A percentile compares a stretch with the other conserved stretches of the same genome.
phyloP scores from a whole-genome alignment of 2,888 invertebrate genomes.

The Hirudinaria manillensis region DNA sequence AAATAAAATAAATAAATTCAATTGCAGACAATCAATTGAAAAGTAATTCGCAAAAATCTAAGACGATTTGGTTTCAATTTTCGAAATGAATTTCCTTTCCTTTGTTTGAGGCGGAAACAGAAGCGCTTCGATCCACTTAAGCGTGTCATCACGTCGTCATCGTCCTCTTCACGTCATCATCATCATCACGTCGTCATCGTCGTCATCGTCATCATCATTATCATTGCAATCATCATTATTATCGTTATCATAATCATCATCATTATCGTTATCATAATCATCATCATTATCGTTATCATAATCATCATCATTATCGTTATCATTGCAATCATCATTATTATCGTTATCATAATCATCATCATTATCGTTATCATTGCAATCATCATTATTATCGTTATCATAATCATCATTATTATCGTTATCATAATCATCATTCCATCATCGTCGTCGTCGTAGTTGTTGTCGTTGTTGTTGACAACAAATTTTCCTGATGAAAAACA shows the following conservation, averaged over 20 bases:
- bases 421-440: conserved; percentile 17
- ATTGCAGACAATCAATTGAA: too few species aligned
- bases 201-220: conserved; percentile 9
- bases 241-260: conserved; percentile 10
- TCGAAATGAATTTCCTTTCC: too few species aligned
- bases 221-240: conserved; percentile 2
- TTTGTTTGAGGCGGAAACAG: too few species aligned
- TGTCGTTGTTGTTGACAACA: neutral
- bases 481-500: too few species aligned
- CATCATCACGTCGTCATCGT: neutral
- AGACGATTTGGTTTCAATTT: too few species aligned
- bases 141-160: conserved; percentile 2
- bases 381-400: conserved; percentile 1
- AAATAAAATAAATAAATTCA: too few species aligned
- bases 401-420: conserved; percentile 10
- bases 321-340: neutral
- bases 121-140: too few species aligned
- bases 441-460: conserved; percentile 11
- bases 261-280: conserved; percentile 16
- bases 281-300: conserved; percentile 16
- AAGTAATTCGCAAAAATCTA: too few species aligned
- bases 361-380: neutral
- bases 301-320: conserved; percentile 15
- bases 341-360: conserved; percentile 11
- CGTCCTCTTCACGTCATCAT: conserved; percentile 16